Evolutionary conservation across 2,797 vertebrate species (phyloP).

Genomic region (Coccyzus lansbergi): DNA sequence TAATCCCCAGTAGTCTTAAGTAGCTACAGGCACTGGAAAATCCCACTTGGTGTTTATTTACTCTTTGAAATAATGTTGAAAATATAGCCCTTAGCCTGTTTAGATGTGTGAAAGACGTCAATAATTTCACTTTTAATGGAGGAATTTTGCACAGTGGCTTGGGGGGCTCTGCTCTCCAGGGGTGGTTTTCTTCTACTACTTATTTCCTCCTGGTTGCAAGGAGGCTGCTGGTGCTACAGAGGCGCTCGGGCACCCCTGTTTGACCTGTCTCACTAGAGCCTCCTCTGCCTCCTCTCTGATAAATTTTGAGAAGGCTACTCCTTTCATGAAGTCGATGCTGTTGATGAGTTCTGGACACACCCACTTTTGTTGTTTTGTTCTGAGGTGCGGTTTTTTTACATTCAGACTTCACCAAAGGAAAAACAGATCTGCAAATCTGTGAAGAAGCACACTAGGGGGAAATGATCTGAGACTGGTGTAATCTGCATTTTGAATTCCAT

Average conservation of each 20-base stretch:
- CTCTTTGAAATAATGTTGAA: background rate
- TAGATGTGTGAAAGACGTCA: background rate
- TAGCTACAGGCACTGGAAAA: background rate
- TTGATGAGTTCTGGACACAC: too few relatives aligned
- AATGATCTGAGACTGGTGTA: background rate
- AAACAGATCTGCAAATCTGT: background rate
- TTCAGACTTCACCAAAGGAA: background rate
- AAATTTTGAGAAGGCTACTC: too few relatives aligned
- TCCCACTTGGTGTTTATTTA: background rate
- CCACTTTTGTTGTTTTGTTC: background rate
- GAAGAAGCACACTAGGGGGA: background rate
- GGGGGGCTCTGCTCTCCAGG: background rate
- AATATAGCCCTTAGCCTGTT: background rate
- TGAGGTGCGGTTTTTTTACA: background rate
- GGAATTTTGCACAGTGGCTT: background rate
- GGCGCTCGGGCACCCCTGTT: rapidly evolving
- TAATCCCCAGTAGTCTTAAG: background rate
- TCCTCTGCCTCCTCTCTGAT: background rate
- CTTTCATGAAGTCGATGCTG: too few relatives aligned
- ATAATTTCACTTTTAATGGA: background rate
- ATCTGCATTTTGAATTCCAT: background rate
- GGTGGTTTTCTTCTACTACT: background rate
- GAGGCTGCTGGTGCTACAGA: background rate
- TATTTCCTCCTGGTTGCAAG: background rate
- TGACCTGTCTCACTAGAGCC: background rate